A percentile compares a stretch with the other conserved stretches of the same genome.
Conservation (phyloP, 2,113 vertebrate genomes). For the Dicerorhinus sumatrensis region DNA sequence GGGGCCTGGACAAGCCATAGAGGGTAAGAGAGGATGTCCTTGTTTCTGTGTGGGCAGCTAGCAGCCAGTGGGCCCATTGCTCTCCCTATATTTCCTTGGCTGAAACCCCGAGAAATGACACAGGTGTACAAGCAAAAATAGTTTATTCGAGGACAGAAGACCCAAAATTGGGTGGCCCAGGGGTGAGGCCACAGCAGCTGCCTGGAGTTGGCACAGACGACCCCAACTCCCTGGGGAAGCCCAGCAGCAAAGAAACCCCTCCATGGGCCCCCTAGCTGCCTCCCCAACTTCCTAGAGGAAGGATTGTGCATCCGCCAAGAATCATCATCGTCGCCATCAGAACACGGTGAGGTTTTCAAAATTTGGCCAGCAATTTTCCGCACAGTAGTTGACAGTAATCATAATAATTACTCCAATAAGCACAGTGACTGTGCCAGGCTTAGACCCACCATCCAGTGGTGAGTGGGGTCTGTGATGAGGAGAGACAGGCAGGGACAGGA, state of each 20-base stretch:
- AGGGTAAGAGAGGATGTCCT: background rate
- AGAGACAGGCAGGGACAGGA: background rate
- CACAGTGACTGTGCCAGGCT: background rate
- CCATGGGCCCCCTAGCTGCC: background rate
- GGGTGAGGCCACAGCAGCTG: constrained; percentile 51
- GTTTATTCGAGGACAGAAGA: constrained; percentile 79
- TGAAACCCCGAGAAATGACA: constrained; percentile 34
- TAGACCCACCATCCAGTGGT: constrained; percentile 64
- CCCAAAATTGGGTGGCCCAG: background rate
- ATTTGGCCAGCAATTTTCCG: constrained; percentile 21
- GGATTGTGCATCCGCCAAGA: constrained; percentile 4
- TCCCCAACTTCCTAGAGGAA: background rate
- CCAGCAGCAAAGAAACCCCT: constrained; percentile 2
- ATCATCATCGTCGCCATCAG: background rate
- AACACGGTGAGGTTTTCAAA: background rate
- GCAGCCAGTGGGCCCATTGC: background rate
- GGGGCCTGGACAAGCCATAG: background rate
- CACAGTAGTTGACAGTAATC: background rate
- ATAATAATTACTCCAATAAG: background rate
- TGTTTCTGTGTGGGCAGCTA: background rate
- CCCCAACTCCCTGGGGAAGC: background rate
- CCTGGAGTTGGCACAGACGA: constrained; percentile 63
- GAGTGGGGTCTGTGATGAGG: background rate
- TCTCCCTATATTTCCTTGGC: background rate
- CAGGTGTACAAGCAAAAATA: constrained; percentile 77